A percentile compares a stretch with the other conserved stretches of the same genome.
Evolutionary conservation across 2,797 vertebrate genomes (phyloP).

Genomic region (Syncerus caffer): DNA sequence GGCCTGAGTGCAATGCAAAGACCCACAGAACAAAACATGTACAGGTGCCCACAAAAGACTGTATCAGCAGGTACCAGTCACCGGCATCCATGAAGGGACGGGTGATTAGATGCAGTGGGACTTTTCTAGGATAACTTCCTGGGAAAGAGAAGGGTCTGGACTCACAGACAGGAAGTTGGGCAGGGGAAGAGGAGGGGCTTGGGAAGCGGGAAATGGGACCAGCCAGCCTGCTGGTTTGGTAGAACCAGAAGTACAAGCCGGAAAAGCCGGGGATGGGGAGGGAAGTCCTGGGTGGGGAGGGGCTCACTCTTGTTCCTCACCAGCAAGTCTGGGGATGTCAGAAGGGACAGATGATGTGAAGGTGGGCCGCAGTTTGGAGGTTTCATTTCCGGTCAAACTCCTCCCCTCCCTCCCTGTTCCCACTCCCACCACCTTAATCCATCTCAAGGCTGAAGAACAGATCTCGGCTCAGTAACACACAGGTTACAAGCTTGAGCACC

Average conservation of each 20-base stretch:
- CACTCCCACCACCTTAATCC: neutral
- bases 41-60: neutral
- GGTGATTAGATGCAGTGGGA: neutral
- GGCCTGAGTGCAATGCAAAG: neutral
- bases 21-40: neutral
- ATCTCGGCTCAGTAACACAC: neutral
- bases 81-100: rapidly evolving
- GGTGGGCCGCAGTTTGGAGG: neutral
- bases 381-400: neutral
- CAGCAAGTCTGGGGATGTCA: neutral
- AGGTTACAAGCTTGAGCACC: neutral
- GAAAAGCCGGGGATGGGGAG: neutral
- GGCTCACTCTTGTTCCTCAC: neutral
- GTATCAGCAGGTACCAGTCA: neutral
- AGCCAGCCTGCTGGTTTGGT: neutral
- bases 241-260: neutral
- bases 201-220: neutral
- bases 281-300: neutral
- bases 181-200: neutral
- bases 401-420: too few relatives aligned
- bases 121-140: neutral
- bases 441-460: neutral
- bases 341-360: neutral
- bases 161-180: neutral
- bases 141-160: neutral